Conservation (phyloP, 2,888 invertebrate genomes). For the Drosophila longiperda region DNA sequence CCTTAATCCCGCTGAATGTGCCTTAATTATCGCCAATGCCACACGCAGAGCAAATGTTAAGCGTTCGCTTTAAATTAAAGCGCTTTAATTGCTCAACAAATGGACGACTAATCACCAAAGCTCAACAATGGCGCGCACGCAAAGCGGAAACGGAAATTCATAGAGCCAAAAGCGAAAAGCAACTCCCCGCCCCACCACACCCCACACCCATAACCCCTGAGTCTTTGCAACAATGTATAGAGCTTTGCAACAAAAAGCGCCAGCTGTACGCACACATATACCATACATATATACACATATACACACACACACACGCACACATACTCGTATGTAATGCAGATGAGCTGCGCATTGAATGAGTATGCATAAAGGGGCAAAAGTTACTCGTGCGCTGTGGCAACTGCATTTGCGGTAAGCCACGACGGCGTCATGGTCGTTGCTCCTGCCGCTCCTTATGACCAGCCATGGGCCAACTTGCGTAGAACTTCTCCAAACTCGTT, state of each 20-base stretch:
- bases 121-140: slow-evolving; percentile 55
- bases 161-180: slow-evolving; percentile 35
- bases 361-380: slow-evolving; percentile 63
- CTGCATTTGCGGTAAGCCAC: slow-evolving; percentile 74
- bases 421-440: slow-evolving; percentile 64
- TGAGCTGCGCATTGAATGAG: slow-evolving; percentile 61
- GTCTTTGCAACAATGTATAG: slow-evolving; percentile 53
- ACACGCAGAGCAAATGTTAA: slow-evolving; percentile 67
- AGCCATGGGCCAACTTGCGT: not conserved
- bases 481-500: not conserved
- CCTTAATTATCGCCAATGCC: slow-evolving; percentile 61
- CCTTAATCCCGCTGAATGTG: slow-evolving; percentile 61
- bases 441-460: slow-evolving; percentile 26
- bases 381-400: slow-evolving; percentile 66
- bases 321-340: slow-evolving; percentile 58
- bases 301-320: slow-evolving; percentile 16
- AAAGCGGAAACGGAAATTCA: slow-evolving; percentile 65
- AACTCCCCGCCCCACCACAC: not conserved
- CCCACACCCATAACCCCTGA: not conserved
- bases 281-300: too few species aligned
- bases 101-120: slow-evolving; percentile 67
- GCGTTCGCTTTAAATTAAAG: slow-evolving; percentile 67
- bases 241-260: slow-evolving; percentile 51
- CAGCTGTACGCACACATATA: slow-evolving; percentile 32
- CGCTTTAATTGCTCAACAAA: slow-evolving; percentile 76